These are phyloP conservation scores for Geodia barretti DNA, from an alignment of 37 sponge, comb jelly and placozoan genomes.

Conservation along the genomic window DNA sequence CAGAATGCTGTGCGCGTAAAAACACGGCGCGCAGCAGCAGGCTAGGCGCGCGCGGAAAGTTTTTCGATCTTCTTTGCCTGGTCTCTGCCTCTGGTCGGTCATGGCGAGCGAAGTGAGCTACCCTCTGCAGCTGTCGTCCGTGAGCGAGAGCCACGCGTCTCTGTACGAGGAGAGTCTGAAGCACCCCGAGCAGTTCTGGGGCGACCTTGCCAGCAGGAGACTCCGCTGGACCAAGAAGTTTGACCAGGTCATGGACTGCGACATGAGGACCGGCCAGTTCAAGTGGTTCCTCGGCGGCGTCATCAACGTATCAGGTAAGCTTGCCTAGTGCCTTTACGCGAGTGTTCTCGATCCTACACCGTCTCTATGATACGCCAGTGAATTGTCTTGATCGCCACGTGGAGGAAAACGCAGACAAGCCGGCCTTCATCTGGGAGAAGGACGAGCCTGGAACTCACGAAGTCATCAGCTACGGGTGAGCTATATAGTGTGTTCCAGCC, in stretches of 20 bases:
- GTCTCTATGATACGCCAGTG: slow-evolving; percentile 30
- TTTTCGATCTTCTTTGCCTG: not conserved
- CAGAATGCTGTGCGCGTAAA: no score
- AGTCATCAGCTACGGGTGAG: slow-evolving; percentile 76
- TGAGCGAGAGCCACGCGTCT: slow-evolving; percentile 39
- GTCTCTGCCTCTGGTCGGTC: not conserved
- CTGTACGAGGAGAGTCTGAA: slow-evolving; percentile 75
- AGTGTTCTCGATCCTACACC: no score
- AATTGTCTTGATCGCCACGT: slow-evolving; percentile 87
- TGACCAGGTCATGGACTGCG: slow-evolving; percentile 78
- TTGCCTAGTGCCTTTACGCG: not conserved
- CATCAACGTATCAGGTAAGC: slow-evolving; percentile 84
- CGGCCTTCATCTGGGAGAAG: slow-evolving; percentile 90
- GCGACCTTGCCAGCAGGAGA: slow-evolving; percentile 73
- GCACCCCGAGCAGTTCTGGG: slow-evolving; percentile 87
- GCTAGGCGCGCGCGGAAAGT: not conserved
- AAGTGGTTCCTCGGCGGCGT: slow-evolving; percentile 89
- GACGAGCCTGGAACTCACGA: slow-evolving; percentile 79
- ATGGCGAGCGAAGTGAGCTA: slow-evolving; percentile 20
- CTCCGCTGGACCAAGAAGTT: slow-evolving; percentile 77
- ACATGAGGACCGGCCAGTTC: slow-evolving; percentile 72
- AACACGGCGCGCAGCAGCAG: not conserved
- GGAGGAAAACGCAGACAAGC: slow-evolving; percentile 44
- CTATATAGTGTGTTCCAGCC: not conserved
- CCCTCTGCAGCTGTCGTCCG: slow-evolving; percentile 58